Base-by-base conservation (phyloP, 2,888 invertebrate species). In the Drosophila prostipennis region DNA sequence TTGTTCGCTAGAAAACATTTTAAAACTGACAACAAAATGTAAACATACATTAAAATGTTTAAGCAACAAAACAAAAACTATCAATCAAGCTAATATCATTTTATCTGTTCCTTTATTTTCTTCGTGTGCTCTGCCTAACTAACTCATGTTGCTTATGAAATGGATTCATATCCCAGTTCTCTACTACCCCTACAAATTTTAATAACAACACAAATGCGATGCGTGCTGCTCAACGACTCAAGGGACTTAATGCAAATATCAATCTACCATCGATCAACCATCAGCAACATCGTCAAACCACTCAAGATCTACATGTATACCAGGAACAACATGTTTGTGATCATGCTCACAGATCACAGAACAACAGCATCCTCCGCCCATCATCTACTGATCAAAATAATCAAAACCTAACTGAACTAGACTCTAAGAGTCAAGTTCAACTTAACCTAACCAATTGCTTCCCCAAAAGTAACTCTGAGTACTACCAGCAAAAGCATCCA, bases 181-280 rank as follows among this genome's bases (percentile, higher is more conserved):
- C 90, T 91, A 90, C 91, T 90, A 91, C 91, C 85, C 90, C 93
- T 93, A 93, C 93, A 93, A 88, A 92, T 93, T 91, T 93, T 93
- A 91, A 92, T 93, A 91, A 93, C 93, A 94, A 95, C 95, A 93
- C 85, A 93, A 92, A 93, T 94, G 79, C 92, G 94, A 78, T 91
- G 88, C 91, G 91, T 90, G 89, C 91, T 87, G 90, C 91, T 75
- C 91, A 92, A 90, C 91, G 91, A 88, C 90, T 91, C 88, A 91
- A 91, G 90, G 87, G 91, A 91, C 89, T 91, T 72, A 89, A 90
- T 90, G 87, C 84, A 90, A 80, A 85, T 91, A 88, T 91, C 90
- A 85, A 83, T 82, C 91, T 78, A 87, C 90, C 90, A 76, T 90
- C 90, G 87, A 90, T 61, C 88, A 86, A 63, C 85, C 87, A 91